phyloP scores from a whole-genome alignment of 2,797 vertebrate species.

The Corythornis leucogaster region DNA sequence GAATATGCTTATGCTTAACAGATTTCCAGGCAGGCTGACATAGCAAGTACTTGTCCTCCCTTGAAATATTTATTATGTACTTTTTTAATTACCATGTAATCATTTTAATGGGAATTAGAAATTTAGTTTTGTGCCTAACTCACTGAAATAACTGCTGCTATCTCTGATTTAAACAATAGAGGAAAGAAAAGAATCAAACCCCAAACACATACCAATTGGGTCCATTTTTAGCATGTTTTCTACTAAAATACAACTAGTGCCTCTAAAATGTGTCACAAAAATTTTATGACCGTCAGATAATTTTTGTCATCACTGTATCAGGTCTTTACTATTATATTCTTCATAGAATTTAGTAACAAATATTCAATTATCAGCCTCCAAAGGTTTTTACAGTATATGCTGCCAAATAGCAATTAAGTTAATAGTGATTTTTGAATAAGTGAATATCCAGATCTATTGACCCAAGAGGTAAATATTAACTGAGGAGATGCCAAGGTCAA shows the following conservation, averaged over 20 bases:
- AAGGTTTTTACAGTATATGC: neutral
- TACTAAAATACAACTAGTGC: neutral
- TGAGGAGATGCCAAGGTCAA: constrained; percentile 5
- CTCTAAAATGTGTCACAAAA: neutral
- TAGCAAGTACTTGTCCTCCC: neutral
- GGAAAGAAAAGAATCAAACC: neutral
- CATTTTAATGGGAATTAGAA: neutral
- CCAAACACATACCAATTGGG: fast-evolving
- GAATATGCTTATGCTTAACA: neutral
- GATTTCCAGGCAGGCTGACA: neutral
- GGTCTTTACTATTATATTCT: neutral
- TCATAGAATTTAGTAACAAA: neutral
- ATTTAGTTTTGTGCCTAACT: neutral
- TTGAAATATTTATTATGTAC: neutral
- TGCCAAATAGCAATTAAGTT: constrained; percentile 11
- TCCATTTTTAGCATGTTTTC: neutral
- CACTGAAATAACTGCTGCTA: neutral
- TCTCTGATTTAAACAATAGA: neutral
- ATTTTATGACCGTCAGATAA: neutral
- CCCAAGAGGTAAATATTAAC: neutral
- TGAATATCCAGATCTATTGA: constrained; percentile 11
- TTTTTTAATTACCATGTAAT: neutral
- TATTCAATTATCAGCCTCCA: neutral
- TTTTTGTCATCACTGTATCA: neutral
- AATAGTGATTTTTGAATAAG: constrained; percentile 1